These are phyloP conservation scores for Acyrthosiphon pisum DNA, from an alignment of 1,140 invertebrate genomes.

Conservation along the genomic window DNA sequence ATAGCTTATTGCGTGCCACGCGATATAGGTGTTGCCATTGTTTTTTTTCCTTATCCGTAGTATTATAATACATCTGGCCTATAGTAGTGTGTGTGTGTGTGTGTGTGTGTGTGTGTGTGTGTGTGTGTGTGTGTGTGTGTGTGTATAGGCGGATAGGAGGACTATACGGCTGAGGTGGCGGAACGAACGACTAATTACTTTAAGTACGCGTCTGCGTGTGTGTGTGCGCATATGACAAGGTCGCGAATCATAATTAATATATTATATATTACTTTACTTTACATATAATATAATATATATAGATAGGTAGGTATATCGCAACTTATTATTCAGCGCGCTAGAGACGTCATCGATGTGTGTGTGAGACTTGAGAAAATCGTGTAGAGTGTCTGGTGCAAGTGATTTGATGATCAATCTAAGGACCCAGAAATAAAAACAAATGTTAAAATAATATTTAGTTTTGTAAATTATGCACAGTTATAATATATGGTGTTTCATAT, in stretches of 20 bases:
- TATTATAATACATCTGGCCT: background rate
- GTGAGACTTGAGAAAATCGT: background rate
- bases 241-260: background rate
- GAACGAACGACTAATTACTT: slow-evolving; percentile 33
- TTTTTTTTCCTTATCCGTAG: background rate
- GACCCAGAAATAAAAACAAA: background rate
- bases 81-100: background rate
- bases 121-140: background rate
- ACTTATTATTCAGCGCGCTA: background rate
- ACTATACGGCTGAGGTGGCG: background rate
- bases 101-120: background rate
- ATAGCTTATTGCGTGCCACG: background rate
- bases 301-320: background rate
- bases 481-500: too few species aligned
- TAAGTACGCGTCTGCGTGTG: background rate
- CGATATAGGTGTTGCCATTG: slow-evolving; percentile 35
- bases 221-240: background rate
- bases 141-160: background rate
- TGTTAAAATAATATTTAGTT: background rate
- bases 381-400: background rate
- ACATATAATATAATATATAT: background rate
- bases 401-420: background rate
- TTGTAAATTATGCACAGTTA: background rate
- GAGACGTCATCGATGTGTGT: background rate
- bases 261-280: background rate